These are phyloP conservation scores for Pelodiscus sinensis DNA, from an alignment of 2,113 vertebrate genomes.

Conservation along the genomic window DNA sequence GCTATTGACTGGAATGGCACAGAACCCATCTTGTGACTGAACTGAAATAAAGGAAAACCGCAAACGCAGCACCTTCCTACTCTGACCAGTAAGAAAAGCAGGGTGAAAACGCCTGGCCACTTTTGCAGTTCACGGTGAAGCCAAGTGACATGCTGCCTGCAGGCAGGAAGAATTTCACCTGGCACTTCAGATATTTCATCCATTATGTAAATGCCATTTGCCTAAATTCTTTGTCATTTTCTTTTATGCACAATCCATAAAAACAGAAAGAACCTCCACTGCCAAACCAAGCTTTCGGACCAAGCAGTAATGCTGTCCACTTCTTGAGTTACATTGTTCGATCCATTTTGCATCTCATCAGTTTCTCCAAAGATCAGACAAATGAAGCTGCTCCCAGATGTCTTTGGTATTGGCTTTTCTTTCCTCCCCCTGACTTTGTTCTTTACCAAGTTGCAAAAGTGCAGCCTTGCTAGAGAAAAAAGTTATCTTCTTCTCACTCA, in stretches of 20 bases:
- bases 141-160: neutral
- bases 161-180: constrained; percentile 30
- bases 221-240: neutral
- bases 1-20: constrained; percentile 91
- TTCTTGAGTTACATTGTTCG: constrained; percentile 29
- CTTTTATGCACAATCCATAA: constrained; percentile 6
- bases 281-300: constrained; percentile 36
- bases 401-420: neutral
- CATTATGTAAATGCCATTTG: constrained; percentile 21
- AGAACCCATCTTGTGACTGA: constrained; percentile 91
- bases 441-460: neutral
- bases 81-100: constrained; percentile 51
- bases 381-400: constrained; percentile 8
- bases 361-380: constrained; percentile 40
- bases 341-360: constrained; percentile 61
- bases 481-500: neutral
- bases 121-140: neutral
- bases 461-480: neutral
- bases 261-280: constrained; percentile 18
- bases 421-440: neutral
- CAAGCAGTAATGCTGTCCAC: constrained; percentile 47
- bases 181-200: neutral
- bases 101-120: neutral
- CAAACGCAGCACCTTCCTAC: constrained; percentile 27
- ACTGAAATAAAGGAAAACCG: constrained; percentile 35